These are phyloP conservation scores for Tricholauxania praeusta DNA, from an alignment of 2,888 invertebrate genomes.

Conservation along the genomic window DNA sequence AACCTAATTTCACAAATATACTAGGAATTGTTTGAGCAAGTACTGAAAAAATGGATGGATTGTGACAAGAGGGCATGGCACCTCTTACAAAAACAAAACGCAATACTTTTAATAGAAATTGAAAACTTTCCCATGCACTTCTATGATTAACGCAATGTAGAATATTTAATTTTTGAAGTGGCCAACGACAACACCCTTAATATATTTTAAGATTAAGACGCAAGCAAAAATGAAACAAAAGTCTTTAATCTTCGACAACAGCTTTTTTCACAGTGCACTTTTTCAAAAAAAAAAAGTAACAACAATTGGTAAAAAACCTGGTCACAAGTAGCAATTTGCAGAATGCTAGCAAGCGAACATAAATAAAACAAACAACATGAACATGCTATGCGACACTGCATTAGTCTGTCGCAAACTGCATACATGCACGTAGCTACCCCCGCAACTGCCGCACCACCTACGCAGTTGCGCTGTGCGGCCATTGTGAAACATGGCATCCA, in stretches of 20 bases:
- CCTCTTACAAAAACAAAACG: no score
- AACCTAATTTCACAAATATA: no score
- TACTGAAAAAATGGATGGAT: no score
- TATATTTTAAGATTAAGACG: no score
- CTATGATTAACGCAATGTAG: no score
- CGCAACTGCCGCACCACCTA: neutral
- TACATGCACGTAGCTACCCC: neutral
- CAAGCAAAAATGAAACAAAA: neutral
- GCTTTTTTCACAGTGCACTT: neutral
- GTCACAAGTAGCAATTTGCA: constrained; percentile 55
- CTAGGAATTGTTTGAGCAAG: no score
- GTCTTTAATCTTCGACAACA: neutral
- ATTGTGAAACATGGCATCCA: constrained; percentile 60
- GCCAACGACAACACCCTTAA: no score
- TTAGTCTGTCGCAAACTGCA: neutral
- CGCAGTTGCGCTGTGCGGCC: constrained; percentile 18
- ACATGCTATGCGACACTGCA: constrained; percentile 55
- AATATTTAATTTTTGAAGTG: no score
- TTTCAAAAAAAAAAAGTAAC: neutral
- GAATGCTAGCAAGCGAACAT: constrained; percentile 49
- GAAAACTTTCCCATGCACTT: no score
- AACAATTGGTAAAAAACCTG: constrained; percentile 35
- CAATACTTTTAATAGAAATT: no score
- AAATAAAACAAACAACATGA: constrained; percentile 58
- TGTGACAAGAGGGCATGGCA: no score